Evolutionary conservation across 2,888 invertebrate genomes (phyloP).

Genomic region (Cephus rjabovi): DNA sequence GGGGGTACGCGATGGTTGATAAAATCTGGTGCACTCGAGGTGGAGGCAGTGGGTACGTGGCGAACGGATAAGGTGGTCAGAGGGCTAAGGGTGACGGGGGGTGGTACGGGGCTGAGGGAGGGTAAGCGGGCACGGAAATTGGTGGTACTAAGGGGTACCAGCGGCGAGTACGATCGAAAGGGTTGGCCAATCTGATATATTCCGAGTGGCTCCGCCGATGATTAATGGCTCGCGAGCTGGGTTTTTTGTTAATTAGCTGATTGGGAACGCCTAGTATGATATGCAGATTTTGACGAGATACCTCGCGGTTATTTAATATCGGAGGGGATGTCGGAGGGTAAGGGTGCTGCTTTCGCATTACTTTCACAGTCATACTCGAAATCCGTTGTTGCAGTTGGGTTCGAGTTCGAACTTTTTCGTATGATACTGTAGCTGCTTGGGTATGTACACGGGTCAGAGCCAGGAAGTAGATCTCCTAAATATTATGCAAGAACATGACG

Average conservation of each 20-base stretch:
- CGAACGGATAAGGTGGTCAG: not conserved
- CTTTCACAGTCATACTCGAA: not conserved
- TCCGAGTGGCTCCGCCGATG: constrained; percentile 50
- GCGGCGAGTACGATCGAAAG: constrained; percentile 23
- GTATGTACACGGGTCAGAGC: not conserved
- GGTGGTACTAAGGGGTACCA: constrained; percentile 18
- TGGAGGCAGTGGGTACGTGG: not conserved
- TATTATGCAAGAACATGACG: constrained; percentile 19
- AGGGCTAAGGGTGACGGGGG: not conserved
- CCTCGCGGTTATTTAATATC: constrained; percentile 50
- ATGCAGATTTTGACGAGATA: constrained; percentile 61
- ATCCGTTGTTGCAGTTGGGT: not conserved
- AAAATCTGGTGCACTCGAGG: constrained; percentile 4
- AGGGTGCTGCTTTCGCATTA: not conserved
- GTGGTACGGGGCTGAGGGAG: constrained; percentile 1
- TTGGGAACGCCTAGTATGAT: constrained; percentile 65
- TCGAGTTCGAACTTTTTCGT: not conserved
- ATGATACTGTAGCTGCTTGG: not conserved
- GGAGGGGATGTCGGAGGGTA: constrained; percentile 17
- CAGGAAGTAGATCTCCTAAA: not conserved
- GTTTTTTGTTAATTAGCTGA: constrained; percentile 64
- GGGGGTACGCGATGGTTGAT: not conserved
- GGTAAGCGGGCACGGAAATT: constrained; percentile 37
- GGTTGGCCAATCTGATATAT: constrained; percentile 60
- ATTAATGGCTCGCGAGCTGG: constrained; percentile 58